phyloP scores from a whole-genome alignment of 2,888 invertebrate genomes.

The Hydriomena furcata region DNA sequence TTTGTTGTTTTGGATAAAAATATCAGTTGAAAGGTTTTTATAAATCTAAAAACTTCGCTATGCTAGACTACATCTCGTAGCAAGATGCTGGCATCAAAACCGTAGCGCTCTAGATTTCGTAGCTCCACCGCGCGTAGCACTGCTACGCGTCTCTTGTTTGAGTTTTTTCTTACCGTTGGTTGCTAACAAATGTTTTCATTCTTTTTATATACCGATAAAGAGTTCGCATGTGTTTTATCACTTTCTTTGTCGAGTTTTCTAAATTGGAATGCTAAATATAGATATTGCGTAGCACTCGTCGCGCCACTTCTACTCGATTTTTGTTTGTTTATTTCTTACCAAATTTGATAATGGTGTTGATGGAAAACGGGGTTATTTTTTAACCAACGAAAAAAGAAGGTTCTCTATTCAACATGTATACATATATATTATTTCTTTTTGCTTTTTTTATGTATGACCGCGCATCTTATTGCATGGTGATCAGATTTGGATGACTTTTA shows the following conservation, averaged over 20 bases:
- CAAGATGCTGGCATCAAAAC: constrained; percentile 16
- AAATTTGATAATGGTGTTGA: neutral
- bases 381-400: too few relatives aligned
- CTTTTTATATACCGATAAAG: too few relatives aligned
- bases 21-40: neutral
- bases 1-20: neutral
- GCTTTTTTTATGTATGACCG: too few relatives aligned
- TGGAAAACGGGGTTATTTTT: too few relatives aligned
- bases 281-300: neutral
- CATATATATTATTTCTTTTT: too few relatives aligned
- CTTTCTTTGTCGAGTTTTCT: neutral
- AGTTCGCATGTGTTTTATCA: neutral
- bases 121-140: constrained; percentile 7
- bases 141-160: constrained; percentile 8
- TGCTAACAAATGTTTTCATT: too few relatives aligned
- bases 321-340: neutral
- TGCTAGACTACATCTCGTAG: constrained; percentile 13
- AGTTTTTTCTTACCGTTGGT: too few relatives aligned
- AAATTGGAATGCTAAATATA: neutral
- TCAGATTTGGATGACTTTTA: too few relatives aligned
- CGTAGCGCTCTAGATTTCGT: constrained; percentile 14
- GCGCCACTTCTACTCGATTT: neutral
- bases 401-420: too few relatives aligned
- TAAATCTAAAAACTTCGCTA: constrained; percentile 1
- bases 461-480: too few relatives aligned